Base-by-base conservation (phyloP, 2,888 invertebrate genomes). In the Torymus auratus region DNA sequence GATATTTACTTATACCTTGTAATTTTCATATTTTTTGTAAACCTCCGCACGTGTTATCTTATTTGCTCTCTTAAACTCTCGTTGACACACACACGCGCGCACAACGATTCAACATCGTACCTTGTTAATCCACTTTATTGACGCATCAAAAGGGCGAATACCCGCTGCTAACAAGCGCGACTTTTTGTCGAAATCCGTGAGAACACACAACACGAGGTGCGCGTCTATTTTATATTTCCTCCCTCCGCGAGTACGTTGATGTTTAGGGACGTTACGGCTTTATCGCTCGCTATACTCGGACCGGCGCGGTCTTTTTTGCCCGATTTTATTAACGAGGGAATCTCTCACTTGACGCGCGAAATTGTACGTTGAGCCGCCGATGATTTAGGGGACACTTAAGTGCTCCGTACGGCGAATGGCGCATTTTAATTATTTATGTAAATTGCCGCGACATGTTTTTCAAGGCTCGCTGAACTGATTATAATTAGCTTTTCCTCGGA, bases 241-340 rank as follows among this genome's bases (percentile, higher is more conserved):
- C 28, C 53, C 58, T 50, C 70, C 55, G 56, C 55, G 69, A n/a
- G n/a, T 50, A 50, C 56, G 56, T 1, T 64, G 53, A 65, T 65
- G 60, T 78, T 78, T 70, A 64, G 77, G 58, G 55, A 79, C 64
- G 68, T 56, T 69, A 73, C 68, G 58, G 68, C 80, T 76, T 76
- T 71, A 80, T 68, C 71, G 71, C 76, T 80, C 74, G 74, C 62
- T 20, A 20, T 20, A 20, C 70, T 62, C 52, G 28, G 3, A 4
- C 28, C 7, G 28, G 7, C 5, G 28, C 2, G 5, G 2, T 2
- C 3, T 28, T 41, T 79, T 79, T 79, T 74, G 61, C 53, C 61
- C 62, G 76, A 72, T 80, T 80, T 80, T 76, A 72, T 76, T 76
- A 80, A 80, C 80, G 62, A 80, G 80, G 3, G 61, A 76, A 76